Percentiles rank a stretch among this genome's conserved stretches.
These are phyloP conservation scores for Gymnobelideus leadbeateri DNA, from an alignment of 2,113 vertebrate species.

Conservation along the genomic window DNA sequence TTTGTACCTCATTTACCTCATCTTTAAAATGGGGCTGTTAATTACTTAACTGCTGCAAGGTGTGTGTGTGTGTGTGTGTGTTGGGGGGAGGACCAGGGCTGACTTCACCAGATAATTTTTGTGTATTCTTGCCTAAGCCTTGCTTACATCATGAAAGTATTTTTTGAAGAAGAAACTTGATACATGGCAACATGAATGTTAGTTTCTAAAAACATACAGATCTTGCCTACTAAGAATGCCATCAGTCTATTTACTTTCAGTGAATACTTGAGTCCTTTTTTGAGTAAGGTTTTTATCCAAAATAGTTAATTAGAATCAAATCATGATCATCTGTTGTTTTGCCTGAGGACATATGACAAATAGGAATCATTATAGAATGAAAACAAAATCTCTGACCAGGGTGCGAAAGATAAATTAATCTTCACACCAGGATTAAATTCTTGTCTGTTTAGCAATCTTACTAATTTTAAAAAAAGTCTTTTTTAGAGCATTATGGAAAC, in stretches of 20 bases:
- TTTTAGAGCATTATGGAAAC: background rate
- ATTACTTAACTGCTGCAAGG: background rate
- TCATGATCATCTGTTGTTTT: background rate
- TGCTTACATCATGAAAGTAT: background rate
- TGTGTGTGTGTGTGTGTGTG: too few species aligned
- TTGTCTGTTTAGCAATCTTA: background rate
- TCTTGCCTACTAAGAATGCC: background rate
- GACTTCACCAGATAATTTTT: background rate
- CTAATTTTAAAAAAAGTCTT: background rate
- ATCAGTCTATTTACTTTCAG: constrained; percentile 31
- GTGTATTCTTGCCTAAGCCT: background rate
- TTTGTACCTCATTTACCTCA: background rate
- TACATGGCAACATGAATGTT: background rate
- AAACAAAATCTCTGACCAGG: background rate
- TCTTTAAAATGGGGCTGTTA: background rate
- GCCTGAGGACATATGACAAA: background rate
- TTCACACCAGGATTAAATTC: background rate
- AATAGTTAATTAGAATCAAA: background rate
- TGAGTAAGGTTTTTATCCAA: background rate
- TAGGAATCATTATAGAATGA: background rate
- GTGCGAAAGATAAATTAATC: background rate
- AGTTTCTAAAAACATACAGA: constrained; percentile 1
- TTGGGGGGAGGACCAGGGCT: background rate
- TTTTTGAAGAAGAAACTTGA: background rate
- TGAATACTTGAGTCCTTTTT: constrained; percentile 24